Conservation (phyloP, 1,140 invertebrate species). For the Saccostrea cuccullata region DNA sequence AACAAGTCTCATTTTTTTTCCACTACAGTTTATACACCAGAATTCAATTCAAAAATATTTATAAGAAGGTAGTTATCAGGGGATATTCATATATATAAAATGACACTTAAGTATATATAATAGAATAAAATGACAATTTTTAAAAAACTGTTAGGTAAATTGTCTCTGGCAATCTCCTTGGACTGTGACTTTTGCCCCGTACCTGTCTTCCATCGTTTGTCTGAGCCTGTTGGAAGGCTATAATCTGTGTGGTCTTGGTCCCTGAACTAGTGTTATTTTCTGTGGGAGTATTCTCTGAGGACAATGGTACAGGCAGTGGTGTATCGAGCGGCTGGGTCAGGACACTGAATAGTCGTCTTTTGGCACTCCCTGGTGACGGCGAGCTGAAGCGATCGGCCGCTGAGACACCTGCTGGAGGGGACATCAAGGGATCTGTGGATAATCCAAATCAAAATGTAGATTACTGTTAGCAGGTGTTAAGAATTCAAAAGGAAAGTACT, state of each 20-base stretch:
- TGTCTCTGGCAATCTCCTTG: not conserved
- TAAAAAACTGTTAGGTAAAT: not conserved
- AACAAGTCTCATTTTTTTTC: not conserved
- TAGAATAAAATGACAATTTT: not conserved
- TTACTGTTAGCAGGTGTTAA: not conserved
- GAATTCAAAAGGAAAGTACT: not conserved
- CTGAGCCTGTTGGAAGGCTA: conserved; percentile 69
- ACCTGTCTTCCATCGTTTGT: conserved; percentile 73
- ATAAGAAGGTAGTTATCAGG: too few relatives aligned
- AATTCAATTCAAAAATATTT: not conserved
- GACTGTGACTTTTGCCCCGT: not conserved
- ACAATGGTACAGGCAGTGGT: conserved; percentile 36
- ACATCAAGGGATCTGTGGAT: conserved; percentile 70
- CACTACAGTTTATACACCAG: not conserved
- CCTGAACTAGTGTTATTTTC: conserved; percentile 5
- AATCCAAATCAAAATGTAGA: not conserved
- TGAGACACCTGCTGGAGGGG: conserved; percentile 73
- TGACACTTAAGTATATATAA: not conserved
- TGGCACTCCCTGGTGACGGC: conserved; percentile 76
- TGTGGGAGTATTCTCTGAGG: conserved; percentile 33
- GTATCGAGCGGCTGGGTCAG: conserved; percentile 39
- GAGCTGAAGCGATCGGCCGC: conserved; percentile 77
- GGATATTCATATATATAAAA: too few relatives aligned
- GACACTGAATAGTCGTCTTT: conserved; percentile 75
- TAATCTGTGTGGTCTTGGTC: conserved; percentile 51